Evolutionary conservation across 2,797 vertebrate genomes (phyloP).

Genomic region (Glyptemys insculpta): DNA sequence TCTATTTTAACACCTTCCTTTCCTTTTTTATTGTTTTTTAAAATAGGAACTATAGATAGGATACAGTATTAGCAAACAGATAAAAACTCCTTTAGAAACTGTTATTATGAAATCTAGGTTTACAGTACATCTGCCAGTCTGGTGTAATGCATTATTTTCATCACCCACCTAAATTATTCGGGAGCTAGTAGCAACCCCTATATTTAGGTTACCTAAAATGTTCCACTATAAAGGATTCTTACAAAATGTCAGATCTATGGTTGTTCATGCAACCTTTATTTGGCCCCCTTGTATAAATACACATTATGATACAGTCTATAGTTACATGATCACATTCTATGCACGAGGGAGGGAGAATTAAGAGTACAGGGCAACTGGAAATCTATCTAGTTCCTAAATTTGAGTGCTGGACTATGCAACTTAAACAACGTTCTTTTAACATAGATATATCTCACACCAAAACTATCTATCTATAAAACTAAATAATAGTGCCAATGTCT

Average conservation of each 20-base stretch:
- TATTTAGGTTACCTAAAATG: not conserved
- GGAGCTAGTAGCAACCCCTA: rapidly evolving
- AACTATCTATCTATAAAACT: not conserved
- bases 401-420: no score
- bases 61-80: not conserved
- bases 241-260: not conserved
- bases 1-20: not conserved
- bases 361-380: no score
- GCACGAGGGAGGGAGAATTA: no score
- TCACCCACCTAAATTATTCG: not conserved
- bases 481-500: not conserved
- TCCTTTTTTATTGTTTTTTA: no score
- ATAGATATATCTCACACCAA: no score
- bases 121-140: not conserved
- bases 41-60: not conserved
- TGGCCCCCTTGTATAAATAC: not conserved
- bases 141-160: not conserved
- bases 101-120: not conserved
- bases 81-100: not conserved
- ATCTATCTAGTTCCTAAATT: no score
- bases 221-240: not conserved
- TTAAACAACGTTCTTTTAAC: not conserved
- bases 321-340: not conserved
- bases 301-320: not conserved
- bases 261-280: not conserved